Evolutionary conservation across 2,888 invertebrate genomes (phyloP).

Genomic region (Dromius quadrimaculatus): DNA sequence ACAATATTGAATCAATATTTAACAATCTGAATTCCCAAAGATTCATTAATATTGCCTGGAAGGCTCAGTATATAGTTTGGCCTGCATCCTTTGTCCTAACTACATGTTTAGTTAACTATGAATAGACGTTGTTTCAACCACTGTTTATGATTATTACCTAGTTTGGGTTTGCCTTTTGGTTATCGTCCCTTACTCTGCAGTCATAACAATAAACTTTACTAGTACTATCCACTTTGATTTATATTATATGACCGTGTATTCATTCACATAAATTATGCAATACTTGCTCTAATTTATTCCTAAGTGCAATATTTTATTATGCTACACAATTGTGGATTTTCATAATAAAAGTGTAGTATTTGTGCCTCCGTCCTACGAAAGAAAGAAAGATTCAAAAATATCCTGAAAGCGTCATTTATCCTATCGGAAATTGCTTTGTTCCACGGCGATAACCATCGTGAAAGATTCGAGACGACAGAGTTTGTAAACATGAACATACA

Average conservation of each 20-base stretch:
- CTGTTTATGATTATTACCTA: constrained; percentile 41
- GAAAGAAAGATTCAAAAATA: neutral
- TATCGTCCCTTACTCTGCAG: neutral
- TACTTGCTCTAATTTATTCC: constrained; percentile 6
- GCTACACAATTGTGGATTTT: neutral
- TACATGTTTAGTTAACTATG: constrained; percentile 39
- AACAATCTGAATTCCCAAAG: too few relatives aligned
- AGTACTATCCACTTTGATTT: constrained; percentile 31
- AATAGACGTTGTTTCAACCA: constrained; percentile 36
- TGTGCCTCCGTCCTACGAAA: neutral
- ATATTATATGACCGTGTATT: constrained; percentile 16
- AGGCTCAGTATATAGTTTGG: neutral
- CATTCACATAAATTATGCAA: constrained; percentile 5
- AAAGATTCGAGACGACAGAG: constrained; percentile 13
- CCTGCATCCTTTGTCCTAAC: constrained; percentile 1
- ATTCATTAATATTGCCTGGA: constrained; percentile 6
- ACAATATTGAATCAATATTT: too few relatives aligned
- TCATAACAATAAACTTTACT: constrained; percentile 36
- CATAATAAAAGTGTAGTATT: neutral
- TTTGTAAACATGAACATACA: constrained; percentile 35
- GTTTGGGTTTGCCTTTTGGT: constrained; percentile 26
- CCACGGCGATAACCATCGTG: neutral
- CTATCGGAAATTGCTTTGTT: neutral
- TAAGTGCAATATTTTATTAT: neutral
- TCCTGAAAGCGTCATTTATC: neutral